Evolutionary conservation across 2,888 invertebrate genomes (phyloP).

Genomic region (Euclidia mi): DNA sequence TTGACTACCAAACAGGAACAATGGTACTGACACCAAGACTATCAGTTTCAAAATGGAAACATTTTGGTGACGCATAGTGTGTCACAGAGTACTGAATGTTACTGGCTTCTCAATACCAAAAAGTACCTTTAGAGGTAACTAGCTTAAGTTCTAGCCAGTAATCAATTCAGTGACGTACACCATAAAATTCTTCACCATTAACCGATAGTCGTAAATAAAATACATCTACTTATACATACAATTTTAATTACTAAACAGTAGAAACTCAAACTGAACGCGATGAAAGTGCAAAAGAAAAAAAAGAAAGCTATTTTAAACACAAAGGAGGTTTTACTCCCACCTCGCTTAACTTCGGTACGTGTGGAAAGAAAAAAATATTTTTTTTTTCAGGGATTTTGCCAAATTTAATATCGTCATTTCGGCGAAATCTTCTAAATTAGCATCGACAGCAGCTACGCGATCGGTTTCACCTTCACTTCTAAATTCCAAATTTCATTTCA

Average conservation of each 20-base stretch:
- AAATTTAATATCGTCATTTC: slow-evolving; percentile 69
- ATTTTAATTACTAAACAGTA: background rate
- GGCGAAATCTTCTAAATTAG: slow-evolving; percentile 72
- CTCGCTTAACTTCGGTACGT: slow-evolving; percentile 39
- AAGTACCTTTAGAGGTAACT: too few relatives aligned
- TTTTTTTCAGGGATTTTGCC: slow-evolving; percentile 60
- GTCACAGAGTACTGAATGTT: too few relatives aligned
- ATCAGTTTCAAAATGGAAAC: too few relatives aligned
- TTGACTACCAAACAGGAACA: too few relatives aligned
- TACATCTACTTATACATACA: background rate
- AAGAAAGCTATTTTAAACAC: slow-evolving; percentile 24
- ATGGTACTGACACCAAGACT: too few relatives aligned
- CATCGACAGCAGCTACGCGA: slow-evolving; percentile 66
- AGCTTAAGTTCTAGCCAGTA: too few relatives aligned
- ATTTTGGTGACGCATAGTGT: too few relatives aligned
- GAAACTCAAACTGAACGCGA: slow-evolving; percentile 5
- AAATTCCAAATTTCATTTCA: slow-evolving; percentile 85
- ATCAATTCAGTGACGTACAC: too few relatives aligned
- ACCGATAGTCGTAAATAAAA: background rate
- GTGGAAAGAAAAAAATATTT: slow-evolving; percentile 45
- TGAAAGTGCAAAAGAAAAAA: slow-evolving; percentile 10
- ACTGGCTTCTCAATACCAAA: too few relatives aligned
- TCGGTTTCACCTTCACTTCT: slow-evolving; percentile 78
- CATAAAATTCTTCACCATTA: too few relatives aligned
- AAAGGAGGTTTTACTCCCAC: slow-evolving; percentile 29